Evolutionary conservation across 2,888 invertebrate species (phyloP).

Genomic region (Arge pagana): DNA sequence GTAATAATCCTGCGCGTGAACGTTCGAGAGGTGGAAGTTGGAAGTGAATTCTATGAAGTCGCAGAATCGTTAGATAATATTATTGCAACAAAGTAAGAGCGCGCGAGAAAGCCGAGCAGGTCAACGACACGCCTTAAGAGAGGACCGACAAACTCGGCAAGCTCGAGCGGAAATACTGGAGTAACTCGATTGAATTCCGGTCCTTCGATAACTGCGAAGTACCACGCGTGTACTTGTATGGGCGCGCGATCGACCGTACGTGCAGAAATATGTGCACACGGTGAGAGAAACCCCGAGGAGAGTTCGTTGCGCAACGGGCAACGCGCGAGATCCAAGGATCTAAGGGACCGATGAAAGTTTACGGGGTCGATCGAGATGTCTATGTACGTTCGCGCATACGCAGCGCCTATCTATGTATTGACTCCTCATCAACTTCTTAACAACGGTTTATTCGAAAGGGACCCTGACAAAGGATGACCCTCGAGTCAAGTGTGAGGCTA

Average conservation of each 20-base stretch:
- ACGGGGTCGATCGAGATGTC: slow-evolving; percentile 6
- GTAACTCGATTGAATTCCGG: slow-evolving; percentile 19
- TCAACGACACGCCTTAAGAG: slow-evolving; percentile 55
- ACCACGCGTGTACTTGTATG: too few relatives aligned
- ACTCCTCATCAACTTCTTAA: slow-evolving; percentile 18
- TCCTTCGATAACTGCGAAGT: too few relatives aligned
- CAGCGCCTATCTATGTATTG: too few relatives aligned
- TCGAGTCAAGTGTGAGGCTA: not conserved
- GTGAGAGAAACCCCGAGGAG: slow-evolving; percentile 25
- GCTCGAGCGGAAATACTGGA: slow-evolving; percentile 19
- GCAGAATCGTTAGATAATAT: not conserved
- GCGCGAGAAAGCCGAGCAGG: slow-evolving; percentile 40
- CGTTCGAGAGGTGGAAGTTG: too few relatives aligned
- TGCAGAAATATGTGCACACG: slow-evolving; percentile 11
- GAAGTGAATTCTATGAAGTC: not conserved
- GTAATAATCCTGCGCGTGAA: too few relatives aligned
- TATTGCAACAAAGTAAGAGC: not conserved
- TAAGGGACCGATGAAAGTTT: slow-evolving; percentile 16
- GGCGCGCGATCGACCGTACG: too few relatives aligned
- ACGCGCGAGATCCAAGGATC: slow-evolving; percentile 8
- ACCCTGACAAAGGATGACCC: slow-evolving; percentile 8
- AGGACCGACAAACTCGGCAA: slow-evolving; percentile 46
- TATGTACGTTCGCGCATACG: too few relatives aligned
- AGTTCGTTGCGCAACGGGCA: too few relatives aligned
- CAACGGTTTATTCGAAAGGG: slow-evolving; percentile 12